Evolutionary conservation across 2,113 vertebrate genomes (phyloP).

Genomic region (Pachycephala philippinensis): DNA sequence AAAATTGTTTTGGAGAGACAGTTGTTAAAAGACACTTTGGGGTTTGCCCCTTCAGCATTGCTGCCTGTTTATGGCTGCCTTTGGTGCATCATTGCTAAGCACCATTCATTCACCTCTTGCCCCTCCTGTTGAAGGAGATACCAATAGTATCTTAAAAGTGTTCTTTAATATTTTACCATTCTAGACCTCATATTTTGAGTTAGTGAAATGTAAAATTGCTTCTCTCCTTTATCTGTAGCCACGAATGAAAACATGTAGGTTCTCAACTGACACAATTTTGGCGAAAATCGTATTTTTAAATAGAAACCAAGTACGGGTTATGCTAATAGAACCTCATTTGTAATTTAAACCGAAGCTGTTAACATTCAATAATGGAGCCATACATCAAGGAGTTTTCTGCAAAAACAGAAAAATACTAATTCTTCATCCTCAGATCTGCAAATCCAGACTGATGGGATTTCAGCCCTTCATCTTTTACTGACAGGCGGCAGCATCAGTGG

Average conservation of each 20-base stretch:
- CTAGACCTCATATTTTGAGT: background rate
- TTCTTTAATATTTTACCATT: background rate
- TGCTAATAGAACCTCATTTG: conserved; percentile 58
- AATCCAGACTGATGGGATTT: conserved; percentile 70
- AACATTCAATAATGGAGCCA: conserved; percentile 54
- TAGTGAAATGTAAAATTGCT: background rate
- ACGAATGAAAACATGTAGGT: conserved; percentile 16
- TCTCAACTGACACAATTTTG: conserved; percentile 48
- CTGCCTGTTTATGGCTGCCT: background rate
- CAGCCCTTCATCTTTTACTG: conserved; percentile 63
- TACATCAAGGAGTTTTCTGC: conserved; percentile 62
- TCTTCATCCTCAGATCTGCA: conserved; percentile 63
- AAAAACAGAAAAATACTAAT: conserved; percentile 70
- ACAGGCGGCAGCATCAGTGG: conserved; percentile 55
- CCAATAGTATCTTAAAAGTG: background rate
- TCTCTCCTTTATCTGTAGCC: background rate
- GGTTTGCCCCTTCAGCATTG: background rate
- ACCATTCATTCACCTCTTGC: background rate
- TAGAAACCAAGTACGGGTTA: conserved; percentile 47
- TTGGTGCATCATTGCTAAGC: background rate
- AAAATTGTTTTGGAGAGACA: background rate
- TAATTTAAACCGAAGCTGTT: conserved; percentile 60
- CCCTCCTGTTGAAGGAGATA: background rate
- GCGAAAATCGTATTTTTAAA: conserved; percentile 40
- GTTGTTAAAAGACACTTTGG: background rate